A percentile compares a stretch with the other conserved stretches of the same genome.
These are phyloP conservation scores for Lampropteryx suffumata DNA, from an alignment of 2,888 invertebrate species.

Conservation along the genomic window DNA sequence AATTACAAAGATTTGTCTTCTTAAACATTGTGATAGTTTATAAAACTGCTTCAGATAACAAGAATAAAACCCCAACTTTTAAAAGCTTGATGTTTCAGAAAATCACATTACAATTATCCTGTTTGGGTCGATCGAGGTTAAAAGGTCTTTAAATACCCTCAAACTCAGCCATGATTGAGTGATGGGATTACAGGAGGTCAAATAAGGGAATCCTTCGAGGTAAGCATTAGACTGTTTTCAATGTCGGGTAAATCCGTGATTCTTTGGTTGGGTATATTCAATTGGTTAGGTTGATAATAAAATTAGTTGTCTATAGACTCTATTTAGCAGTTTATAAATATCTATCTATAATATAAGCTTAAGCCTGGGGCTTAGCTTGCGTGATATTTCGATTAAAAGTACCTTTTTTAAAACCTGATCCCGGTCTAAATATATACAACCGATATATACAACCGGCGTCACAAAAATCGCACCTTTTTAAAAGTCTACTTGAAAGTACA, in stretches of 20 bases:
- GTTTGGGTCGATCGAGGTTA: constrained; percentile 17
- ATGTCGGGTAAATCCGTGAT: constrained; percentile 2
- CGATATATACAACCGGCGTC: too few relatives aligned
- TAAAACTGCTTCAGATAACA: constrained; percentile 22
- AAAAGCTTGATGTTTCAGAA: constrained; percentile 22
- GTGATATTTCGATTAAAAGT: too few relatives aligned
- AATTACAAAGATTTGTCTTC: too few relatives aligned
- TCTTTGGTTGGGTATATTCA: background rate
- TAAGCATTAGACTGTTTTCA: constrained; percentile 22
- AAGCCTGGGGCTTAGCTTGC: too few relatives aligned
- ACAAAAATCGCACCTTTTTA: too few relatives aligned
- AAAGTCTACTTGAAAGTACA: too few relatives aligned
- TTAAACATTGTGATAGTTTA: background rate
- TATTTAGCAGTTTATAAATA: too few relatives aligned
- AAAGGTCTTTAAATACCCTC: constrained; percentile 23
- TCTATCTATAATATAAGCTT: too few relatives aligned
- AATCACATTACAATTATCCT: constrained; percentile 20
- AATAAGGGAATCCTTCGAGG: constrained; percentile 27
- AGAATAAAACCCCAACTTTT: constrained; percentile 6
- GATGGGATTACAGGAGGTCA: constrained; percentile 25
- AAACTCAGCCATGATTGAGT: constrained; percentile 23
- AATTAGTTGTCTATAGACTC: background rate
- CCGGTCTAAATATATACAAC: too few relatives aligned
- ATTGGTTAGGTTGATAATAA: background rate
- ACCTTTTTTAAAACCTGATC: too few relatives aligned